A percentile compares a stretch with the other conserved stretches of the same genome.
Conservation (phyloP, 2,888 invertebrate species). For the Athrips mouffetella region DNA sequence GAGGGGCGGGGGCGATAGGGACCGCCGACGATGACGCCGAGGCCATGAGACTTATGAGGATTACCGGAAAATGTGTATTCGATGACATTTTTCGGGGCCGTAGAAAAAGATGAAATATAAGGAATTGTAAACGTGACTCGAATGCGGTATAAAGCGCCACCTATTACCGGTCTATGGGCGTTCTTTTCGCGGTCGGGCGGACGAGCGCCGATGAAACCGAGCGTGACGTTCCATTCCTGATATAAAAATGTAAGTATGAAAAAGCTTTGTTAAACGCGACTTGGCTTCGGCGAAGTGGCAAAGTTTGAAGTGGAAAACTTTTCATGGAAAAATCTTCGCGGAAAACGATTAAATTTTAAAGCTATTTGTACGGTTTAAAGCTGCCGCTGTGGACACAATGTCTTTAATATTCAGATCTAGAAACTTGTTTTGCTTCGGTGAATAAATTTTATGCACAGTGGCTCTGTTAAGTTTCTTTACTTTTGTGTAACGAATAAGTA, state of each 20-base stretch:
- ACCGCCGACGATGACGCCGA: slow-evolving; percentile 52
- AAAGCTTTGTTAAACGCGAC: slow-evolving; percentile 77
- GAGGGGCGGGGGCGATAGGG: slow-evolving; percentile 39
- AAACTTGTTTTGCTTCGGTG: slow-evolving; percentile 4
- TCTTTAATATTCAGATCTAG: slow-evolving; percentile 36
- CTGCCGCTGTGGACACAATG: slow-evolving; percentile 43
- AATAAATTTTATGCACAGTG: slow-evolving; percentile 1
- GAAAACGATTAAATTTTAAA: slow-evolving; percentile 74
- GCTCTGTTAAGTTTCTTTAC: not conserved
- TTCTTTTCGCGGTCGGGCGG: slow-evolving; percentile 71
- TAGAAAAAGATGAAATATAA: slow-evolving; percentile 78
- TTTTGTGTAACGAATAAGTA: not conserved
- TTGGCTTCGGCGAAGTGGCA: slow-evolving; percentile 73
- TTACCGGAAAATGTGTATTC: slow-evolving; percentile 78
- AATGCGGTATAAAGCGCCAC: slow-evolving; percentile 66
- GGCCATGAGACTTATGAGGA: slow-evolving; percentile 75
- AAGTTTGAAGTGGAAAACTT: slow-evolving; percentile 78
- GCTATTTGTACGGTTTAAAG: slow-evolving; percentile 69
- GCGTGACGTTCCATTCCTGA: slow-evolving; percentile 74
- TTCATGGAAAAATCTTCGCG: slow-evolving; percentile 73
- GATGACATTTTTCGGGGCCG: slow-evolving; percentile 77
- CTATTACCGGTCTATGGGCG: slow-evolving; percentile 72
- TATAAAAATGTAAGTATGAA: slow-evolving; percentile 77
- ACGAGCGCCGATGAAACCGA: slow-evolving; percentile 68
- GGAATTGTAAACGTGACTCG: slow-evolving; percentile 75